Evolutionary conservation across 2,888 invertebrate species (phyloP).

Genomic region (Philhelius pedissequus): DNA sequence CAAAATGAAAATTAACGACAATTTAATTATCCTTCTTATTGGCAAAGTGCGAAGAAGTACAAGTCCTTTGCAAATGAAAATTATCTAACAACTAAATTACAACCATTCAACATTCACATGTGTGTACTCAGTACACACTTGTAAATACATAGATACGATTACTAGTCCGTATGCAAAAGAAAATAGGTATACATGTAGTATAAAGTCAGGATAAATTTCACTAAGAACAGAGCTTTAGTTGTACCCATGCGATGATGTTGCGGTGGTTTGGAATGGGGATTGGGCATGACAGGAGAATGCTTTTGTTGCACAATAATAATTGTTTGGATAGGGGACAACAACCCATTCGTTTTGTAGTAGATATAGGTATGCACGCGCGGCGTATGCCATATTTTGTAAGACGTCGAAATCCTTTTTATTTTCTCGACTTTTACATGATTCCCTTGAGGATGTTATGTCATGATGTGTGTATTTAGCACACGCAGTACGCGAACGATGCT

Average conservation of each 20-base stretch:
- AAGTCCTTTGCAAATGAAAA: constrained; percentile 53
- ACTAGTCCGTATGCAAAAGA: constrained; percentile 31
- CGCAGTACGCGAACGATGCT: constrained; percentile 22
- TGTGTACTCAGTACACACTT: too few species aligned
- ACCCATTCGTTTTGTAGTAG: not conserved
- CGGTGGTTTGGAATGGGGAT: not conserved
- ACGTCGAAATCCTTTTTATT: constrained; percentile 60
- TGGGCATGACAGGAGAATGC: not conserved
- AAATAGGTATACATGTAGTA: too few species aligned
- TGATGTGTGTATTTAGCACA: constrained; percentile 3
- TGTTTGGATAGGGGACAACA: constrained; percentile 2
- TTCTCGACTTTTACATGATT: constrained; percentile 48
- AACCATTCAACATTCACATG: constrained; percentile 25
- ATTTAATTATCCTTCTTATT: constrained; percentile 68
- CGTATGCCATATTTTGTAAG: constrained; percentile 24
- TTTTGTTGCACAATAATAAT: constrained; percentile 30
- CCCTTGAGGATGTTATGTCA: constrained; percentile 31
- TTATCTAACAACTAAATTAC: constrained; percentile 66
- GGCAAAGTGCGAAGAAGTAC: constrained; percentile 46
- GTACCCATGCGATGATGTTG: not conserved
- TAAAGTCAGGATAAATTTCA: constrained; percentile 12
- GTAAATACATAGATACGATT: not conserved
- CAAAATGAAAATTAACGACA: constrained; percentile 66
- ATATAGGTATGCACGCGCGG: too few species aligned
- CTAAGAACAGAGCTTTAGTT: not conserved